These are phyloP conservation scores for Syndactyla subalaris DNA, from an alignment of 2,797 vertebrate species.

Conservation along the genomic window DNA sequence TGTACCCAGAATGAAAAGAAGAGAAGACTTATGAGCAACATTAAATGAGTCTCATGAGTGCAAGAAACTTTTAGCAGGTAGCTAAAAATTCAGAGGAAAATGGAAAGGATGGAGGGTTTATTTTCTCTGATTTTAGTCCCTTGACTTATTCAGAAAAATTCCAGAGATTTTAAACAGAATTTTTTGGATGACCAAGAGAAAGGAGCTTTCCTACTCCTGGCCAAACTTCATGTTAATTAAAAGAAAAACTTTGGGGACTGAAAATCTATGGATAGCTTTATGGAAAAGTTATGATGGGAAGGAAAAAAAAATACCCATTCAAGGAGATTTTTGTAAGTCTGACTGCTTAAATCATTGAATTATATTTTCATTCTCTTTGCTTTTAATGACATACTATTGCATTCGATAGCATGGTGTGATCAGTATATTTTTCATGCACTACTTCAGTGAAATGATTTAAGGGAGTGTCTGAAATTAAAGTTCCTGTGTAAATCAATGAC, in stretches of 20 bases:
- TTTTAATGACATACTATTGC: background rate
- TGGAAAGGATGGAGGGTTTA: background rate
- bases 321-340: background rate
- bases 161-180: constrained; percentile 18
- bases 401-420: background rate
- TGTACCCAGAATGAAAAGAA: background rate
- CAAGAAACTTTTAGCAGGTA: background rate
- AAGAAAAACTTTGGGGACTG: background rate
- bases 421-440: background rate
- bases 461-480: background rate
- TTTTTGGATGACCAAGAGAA: background rate
- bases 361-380: background rate
- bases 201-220: background rate
- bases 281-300: background rate
- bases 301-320: background rate
- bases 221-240: background rate
- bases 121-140: background rate
- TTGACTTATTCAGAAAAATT: background rate
- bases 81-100: background rate
- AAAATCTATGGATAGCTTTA: background rate
- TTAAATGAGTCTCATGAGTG: background rate
- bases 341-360: background rate
- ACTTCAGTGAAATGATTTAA: background rate
- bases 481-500: background rate
- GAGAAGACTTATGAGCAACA: background rate